Evolutionary conservation across 2,888 invertebrate genomes (phyloP).

Genomic region (Marasmarcha lunaedactyla): DNA sequence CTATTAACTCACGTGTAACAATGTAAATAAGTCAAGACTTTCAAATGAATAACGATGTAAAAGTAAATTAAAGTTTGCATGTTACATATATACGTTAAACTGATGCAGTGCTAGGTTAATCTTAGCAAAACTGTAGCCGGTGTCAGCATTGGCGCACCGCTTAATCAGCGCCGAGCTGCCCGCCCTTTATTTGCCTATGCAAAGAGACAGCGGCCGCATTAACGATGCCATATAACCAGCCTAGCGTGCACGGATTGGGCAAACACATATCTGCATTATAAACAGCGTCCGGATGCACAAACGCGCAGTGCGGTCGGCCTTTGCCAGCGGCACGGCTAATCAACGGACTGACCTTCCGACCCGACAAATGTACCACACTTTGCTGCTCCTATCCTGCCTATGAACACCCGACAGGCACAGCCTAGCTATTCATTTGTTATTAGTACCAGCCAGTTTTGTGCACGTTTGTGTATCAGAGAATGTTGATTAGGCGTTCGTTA

Average conservation of each 20-base stretch:
- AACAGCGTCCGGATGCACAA: conserved; percentile 66
- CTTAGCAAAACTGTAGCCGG: conserved; percentile 44
- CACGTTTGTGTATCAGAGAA: conserved; percentile 19
- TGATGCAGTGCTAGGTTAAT: conserved; percentile 39
- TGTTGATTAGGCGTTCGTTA: not conserved
- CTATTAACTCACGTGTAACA: too few species aligned
- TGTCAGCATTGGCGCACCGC: conserved; percentile 50
- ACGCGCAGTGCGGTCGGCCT: conserved; percentile 68
- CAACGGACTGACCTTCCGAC: conserved; percentile 65
- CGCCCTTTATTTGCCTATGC: conserved; percentile 71
- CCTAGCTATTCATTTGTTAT: conserved; percentile 1
- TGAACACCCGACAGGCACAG: conserved; percentile 2
- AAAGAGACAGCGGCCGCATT: conserved; percentile 68
- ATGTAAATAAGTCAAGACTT: too few species aligned
- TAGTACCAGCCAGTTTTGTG: conserved; percentile 14
- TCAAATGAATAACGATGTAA: too few species aligned
- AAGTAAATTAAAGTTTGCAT: too few species aligned
- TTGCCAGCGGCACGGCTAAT: conserved; percentile 63
- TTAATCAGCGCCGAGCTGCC: conserved; percentile 64
- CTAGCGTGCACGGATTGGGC: conserved; percentile 69
- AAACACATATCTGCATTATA: conserved; percentile 73
- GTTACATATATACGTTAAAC: conserved; percentile 21
- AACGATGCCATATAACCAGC: conserved; percentile 71
- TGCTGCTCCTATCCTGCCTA: conserved; percentile 10
- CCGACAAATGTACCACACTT: conserved; percentile 43